Conservation (phyloP, 2,797 vertebrate species). For the Masticophis lateralis region DNA sequence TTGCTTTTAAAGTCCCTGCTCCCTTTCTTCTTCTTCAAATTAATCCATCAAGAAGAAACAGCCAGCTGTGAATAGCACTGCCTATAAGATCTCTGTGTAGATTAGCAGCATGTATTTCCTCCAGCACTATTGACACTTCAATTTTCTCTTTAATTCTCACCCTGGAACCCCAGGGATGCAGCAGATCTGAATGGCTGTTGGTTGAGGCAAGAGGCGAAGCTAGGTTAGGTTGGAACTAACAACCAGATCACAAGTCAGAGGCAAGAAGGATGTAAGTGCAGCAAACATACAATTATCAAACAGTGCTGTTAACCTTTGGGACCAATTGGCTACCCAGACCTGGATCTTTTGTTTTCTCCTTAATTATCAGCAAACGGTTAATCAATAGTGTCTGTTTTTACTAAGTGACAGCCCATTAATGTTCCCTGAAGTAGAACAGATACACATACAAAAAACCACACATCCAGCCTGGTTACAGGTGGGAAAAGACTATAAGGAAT, state of each 20-base stretch:
- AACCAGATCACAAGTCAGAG: not conserved
- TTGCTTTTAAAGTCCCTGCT: not conserved
- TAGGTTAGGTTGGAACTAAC: not conserved
- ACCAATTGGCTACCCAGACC: not conserved
- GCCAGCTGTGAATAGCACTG: not conserved
- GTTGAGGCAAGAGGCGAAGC: not conserved
- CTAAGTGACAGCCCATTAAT: conserved; percentile 3
- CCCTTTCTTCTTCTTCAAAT: not conserved
- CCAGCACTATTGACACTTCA: not conserved
- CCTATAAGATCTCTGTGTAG: not conserved
- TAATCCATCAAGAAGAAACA: not conserved
- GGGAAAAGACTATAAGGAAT: not conserved
- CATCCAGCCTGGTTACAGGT: not conserved
- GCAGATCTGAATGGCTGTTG: not conserved
- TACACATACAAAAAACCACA: not conserved
- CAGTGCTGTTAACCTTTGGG: not conserved
- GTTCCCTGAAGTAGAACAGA: conserved; percentile 8
- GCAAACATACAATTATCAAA: conserved; percentile 8
- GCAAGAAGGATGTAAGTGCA: not conserved
- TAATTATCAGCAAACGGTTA: conserved; percentile 17
- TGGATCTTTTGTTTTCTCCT: not conserved
- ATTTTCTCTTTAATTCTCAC: not conserved
- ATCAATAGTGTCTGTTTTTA: conserved; percentile 1
- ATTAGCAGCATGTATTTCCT: not conserved
- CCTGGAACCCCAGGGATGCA: not conserved